phyloP scores from a whole-genome alignment of 1,140 invertebrate species.

The Drosophila pallidifrons region DNA sequence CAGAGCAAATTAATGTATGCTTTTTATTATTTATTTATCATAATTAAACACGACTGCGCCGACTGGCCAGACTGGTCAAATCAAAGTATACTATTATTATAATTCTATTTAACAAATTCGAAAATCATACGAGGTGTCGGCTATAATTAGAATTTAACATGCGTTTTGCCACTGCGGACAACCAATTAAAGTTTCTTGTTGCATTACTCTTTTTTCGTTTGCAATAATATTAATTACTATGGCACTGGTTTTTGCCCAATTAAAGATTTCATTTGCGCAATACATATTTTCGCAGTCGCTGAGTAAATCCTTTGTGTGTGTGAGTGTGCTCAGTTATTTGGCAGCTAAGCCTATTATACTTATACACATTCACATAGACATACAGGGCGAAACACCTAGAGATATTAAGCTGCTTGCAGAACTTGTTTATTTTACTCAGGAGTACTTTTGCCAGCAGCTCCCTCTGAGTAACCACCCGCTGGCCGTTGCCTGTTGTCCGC shows the following conservation, averaged over 20 bases:
- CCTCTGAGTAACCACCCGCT: neutral
- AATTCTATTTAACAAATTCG: conserved; percentile 22
- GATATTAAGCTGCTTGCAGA: conserved; percentile 26
- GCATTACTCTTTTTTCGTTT: neutral
- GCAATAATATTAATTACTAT: conserved; percentile 13
- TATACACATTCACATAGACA: conserved; percentile 13
- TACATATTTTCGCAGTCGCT: neutral
- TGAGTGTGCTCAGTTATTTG: conserved; percentile 1
- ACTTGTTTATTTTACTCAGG: conserved; percentile 77
- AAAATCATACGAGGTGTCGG: conserved; percentile 22
- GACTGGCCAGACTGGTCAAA: conserved; percentile 33
- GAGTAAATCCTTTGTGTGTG: neutral
- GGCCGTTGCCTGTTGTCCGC: neutral
- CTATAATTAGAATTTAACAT: conserved; percentile 39
- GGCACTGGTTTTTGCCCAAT: neutral
- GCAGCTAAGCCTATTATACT: conserved; percentile 45
- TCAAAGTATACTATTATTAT: conserved; percentile 24
- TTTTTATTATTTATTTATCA: conserved; percentile 33
- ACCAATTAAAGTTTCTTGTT: conserved; percentile 19
- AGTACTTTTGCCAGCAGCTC: conserved; percentile 62
- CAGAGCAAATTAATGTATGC: conserved; percentile 46
- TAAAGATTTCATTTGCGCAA: neutral
- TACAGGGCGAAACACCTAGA: conserved; percentile 22
- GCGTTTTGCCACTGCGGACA: conserved; percentile 11
- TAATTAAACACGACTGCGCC: conserved; percentile 56